Conservation (phyloP, 2,797 vertebrate genomes). For the Gallinago stenura region DNA sequence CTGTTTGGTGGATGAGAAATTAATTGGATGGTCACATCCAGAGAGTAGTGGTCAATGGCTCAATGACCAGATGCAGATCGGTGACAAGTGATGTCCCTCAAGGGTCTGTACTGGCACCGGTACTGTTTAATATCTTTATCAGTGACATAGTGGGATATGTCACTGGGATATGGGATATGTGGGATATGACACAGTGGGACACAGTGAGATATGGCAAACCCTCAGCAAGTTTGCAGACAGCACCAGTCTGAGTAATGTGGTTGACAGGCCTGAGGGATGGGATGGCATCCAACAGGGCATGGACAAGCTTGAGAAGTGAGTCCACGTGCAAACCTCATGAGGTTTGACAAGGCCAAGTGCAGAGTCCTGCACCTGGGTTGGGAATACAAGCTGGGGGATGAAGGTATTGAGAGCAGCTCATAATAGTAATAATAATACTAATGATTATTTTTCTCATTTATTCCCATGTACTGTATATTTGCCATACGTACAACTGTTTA, state of each 20-base stretch:
- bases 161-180: too few species aligned
- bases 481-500: background rate
- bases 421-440: too few species aligned
- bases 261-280: background rate
- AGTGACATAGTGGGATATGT: background rate
- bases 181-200: too few species aligned
- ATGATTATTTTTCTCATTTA: background rate
- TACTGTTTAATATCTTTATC: background rate
- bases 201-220: background rate
- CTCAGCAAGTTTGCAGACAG: background rate
- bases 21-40: too few species aligned
- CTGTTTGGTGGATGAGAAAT: too few species aligned
- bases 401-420: too few species aligned
- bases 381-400: too few species aligned
- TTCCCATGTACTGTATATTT: background rate
- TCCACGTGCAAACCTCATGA: too few species aligned
- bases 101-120: background rate
- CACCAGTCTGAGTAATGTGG: background rate
- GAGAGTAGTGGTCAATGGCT: background rate
- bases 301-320: too few species aligned
- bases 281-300: too few species aligned
- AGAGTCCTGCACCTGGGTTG: too few species aligned
- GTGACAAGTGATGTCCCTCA: background rate
- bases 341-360: too few species aligned
- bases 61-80: background rate